Conservation (phyloP, 1,140 invertebrate genomes). For the Apis mellifera region DNA sequence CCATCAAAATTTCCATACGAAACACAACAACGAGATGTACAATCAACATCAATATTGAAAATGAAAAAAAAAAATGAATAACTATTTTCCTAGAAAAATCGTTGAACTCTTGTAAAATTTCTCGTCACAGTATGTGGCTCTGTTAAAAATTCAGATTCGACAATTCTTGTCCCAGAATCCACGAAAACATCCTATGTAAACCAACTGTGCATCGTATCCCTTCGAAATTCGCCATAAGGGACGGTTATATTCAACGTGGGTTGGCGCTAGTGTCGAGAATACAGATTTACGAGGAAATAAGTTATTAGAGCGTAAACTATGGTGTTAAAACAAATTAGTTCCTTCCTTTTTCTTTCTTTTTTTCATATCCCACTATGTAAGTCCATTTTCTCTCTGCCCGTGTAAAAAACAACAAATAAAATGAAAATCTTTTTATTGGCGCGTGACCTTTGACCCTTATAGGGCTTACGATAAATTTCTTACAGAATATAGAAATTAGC, state of each 20-base stretch:
- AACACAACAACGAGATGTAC: too few species aligned
- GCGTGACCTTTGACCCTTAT: neutral
- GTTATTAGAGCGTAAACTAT: constrained; percentile 54
- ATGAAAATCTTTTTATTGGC: neutral
- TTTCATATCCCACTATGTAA: neutral
- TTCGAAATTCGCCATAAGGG: neutral
- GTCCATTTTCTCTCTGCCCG: neutral
- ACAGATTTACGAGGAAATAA: constrained; percentile 49
- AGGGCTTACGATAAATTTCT: neutral
- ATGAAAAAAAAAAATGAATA: too few species aligned
- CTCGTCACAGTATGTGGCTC: too few species aligned
- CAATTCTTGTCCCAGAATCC: too few species aligned
- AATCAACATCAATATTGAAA: too few species aligned
- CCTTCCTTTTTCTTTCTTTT: constrained; percentile 18
- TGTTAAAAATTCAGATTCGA: too few species aligned
- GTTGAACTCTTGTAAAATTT: neutral
- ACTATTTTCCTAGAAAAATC: neutral
- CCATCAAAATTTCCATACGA: too few species aligned
- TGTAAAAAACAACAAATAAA: constrained; percentile 5
- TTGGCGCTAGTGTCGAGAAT: neutral
- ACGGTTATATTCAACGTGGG: neutral
- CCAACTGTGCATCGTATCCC: neutral
- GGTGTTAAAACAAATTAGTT: constrained; percentile 48
- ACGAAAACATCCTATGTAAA: constrained; percentile 24
- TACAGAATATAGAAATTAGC: too few species aligned